Evolutionary conservation across 2,888 invertebrate genomes (phyloP).

Genomic region (Tupiocoris notatus): DNA sequence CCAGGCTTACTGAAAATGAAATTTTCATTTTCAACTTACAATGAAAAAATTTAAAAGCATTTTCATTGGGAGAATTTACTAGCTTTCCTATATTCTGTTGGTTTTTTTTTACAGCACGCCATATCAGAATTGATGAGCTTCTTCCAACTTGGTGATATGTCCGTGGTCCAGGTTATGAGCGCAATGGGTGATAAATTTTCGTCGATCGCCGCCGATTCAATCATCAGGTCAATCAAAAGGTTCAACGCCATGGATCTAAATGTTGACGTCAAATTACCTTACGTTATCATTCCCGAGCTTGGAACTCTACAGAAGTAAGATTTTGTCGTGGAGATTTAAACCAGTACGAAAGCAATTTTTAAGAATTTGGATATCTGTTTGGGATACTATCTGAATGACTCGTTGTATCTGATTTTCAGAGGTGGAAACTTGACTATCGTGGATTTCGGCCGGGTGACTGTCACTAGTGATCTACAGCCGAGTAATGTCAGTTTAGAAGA

Average conservation of each 20-base stretch:
- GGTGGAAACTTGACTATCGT: conserved; percentile 69
- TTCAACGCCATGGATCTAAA: conserved; percentile 67
- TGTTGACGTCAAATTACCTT: conserved; percentile 73
- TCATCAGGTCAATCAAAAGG: conserved; percentile 54
- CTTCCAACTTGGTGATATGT: conserved; percentile 50
- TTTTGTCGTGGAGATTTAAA: not conserved
- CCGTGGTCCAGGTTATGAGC: conserved; percentile 43
- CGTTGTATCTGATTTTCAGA: no score
- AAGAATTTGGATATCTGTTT: no score
- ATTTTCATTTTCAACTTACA: not conserved
- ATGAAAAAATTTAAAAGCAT: not conserved
- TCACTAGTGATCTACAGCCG: conserved; percentile 73
- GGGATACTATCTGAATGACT: no score
- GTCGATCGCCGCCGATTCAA: conserved; percentile 56
- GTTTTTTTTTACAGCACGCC: conserved; percentile 61
- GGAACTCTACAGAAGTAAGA: conserved; percentile 67
- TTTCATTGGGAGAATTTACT: conserved; percentile 39
- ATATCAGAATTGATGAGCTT: conserved; percentile 70
- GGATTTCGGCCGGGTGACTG: conserved; percentile 68
- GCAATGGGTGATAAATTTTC: conserved; percentile 53
- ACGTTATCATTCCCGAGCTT: conserved; percentile 71
- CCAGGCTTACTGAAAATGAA: not conserved
- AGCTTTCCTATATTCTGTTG: conserved; percentile 1
- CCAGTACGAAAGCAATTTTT: no score
- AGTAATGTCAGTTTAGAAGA: conserved; percentile 67